These are phyloP conservation scores for Scartelaos histophorus DNA, from an alignment of 2,113 vertebrate genomes.

Conservation along the genomic window DNA sequence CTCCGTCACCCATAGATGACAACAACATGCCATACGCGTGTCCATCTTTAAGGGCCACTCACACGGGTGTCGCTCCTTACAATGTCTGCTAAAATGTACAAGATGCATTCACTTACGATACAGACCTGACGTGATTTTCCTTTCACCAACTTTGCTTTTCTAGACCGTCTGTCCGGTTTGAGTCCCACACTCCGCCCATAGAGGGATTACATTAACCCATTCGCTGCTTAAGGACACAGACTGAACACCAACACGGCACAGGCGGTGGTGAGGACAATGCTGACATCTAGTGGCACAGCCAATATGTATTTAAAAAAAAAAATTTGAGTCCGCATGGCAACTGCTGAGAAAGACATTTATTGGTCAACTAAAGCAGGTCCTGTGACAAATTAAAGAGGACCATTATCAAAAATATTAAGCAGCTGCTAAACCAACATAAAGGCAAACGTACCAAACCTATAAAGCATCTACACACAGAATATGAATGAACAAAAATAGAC, in stretches of 20 bases:
- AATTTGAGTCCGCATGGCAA: neutral
- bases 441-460: neutral
- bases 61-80: neutral
- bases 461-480: neutral
- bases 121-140: neutral
- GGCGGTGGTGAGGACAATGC: too few relatives aligned
- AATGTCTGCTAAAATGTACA: rapidly evolving
- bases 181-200: conserved; percentile 50
- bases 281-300: conserved; percentile 17
- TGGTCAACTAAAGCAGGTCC: conserved; percentile 2
- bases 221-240: neutral
- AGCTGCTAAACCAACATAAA: neutral
- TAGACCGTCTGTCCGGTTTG: conserved; percentile 20
- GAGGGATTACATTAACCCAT: conserved; percentile 37
- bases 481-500: neutral
- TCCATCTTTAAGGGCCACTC: neutral
- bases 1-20: conserved; percentile 20
- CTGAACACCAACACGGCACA: too few relatives aligned
- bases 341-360: conserved; percentile 2
- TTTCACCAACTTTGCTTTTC: neutral
- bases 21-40: neutral
- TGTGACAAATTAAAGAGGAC: neutral
- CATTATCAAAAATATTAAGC: neutral
- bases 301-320: neutral
- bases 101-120: neutral